Conservation (phyloP, 1,140 invertebrate genomes). For the Drosophila subpulchrella region DNA sequence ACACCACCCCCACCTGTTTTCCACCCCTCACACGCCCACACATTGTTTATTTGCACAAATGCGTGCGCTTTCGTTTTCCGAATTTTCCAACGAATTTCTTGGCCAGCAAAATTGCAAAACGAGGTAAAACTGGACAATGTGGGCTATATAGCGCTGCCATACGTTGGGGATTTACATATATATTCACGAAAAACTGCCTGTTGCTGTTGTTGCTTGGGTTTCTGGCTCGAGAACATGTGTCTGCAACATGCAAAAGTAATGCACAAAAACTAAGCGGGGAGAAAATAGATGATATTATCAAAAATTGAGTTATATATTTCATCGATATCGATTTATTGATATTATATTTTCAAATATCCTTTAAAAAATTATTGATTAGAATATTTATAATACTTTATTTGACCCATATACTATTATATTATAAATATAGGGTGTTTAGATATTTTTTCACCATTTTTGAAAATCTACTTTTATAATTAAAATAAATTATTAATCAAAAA, state of each 20-base stretch:
- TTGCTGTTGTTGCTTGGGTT: slow-evolving; percentile 57
- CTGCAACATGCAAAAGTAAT: slow-evolving; percentile 83
- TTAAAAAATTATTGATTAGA: no score
- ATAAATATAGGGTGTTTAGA: background rate
- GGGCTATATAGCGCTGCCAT: slow-evolving; percentile 40
- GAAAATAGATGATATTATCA: background rate
- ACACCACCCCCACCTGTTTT: slow-evolving; percentile 41
- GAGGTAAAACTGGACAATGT: slow-evolving; percentile 61
- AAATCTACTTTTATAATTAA: no score
- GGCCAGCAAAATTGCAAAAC: slow-evolving; percentile 55
- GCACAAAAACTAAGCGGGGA: slow-evolving; percentile 56
- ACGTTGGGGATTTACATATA: slow-evolving; percentile 22
- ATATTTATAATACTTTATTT: background rate
- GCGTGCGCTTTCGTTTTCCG: slow-evolving; percentile 70
- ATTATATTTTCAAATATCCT: no score
- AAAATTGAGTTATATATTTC: background rate
- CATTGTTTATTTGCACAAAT: slow-evolving; percentile 80
- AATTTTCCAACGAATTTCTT: slow-evolving; percentile 74
- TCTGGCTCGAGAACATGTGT: slow-evolving; percentile 64
- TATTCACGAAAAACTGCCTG: slow-evolving; percentile 54
- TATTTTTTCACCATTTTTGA: no score
- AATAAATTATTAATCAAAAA: no score
- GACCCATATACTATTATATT: background rate
- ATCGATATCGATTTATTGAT: no score
- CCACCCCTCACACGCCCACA: slow-evolving; percentile 13